phyloP scores from a whole-genome alignment of 2,888 invertebrate species.

The Lasioglossum vierecki region DNA sequence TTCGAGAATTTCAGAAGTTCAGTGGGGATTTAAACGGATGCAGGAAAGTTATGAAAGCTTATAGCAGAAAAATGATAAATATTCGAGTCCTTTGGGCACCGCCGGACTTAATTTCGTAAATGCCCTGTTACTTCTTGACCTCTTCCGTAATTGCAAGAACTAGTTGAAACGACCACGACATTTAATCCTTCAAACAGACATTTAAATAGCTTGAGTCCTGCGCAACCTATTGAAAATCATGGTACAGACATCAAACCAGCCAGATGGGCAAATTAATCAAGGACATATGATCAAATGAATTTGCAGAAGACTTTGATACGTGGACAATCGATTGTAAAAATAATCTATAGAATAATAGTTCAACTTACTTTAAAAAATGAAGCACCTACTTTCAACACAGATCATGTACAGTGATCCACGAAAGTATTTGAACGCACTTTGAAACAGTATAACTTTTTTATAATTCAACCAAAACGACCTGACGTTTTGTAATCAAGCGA shows the following conservation, averaged over 20 bases:
- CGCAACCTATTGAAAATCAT: background rate
- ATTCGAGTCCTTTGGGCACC: background rate
- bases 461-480: too few relatives aligned
- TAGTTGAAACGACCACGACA: background rate
- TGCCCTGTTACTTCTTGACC: background rate
- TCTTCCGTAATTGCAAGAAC: background rate
- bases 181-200: conserved; percentile 5
- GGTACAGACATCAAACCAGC: background rate
- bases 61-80: background rate
- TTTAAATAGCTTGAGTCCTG: background rate
- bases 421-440: too few relatives aligned
- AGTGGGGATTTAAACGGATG: background rate
- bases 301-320: background rate
- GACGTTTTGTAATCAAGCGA: too few relatives aligned
- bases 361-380: background rate
- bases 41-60: background rate
- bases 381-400: background rate
- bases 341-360: background rate
- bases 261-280: background rate
- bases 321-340: background rate
- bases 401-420: too few relatives aligned
- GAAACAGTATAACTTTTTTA: too few relatives aligned
- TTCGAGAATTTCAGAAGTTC: background rate
- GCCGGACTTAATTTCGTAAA: conserved; percentile 4
- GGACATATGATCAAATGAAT: background rate